phyloP scores from a whole-genome alignment of 2,888 invertebrate species.

The Scaeva pyrastri region DNA sequence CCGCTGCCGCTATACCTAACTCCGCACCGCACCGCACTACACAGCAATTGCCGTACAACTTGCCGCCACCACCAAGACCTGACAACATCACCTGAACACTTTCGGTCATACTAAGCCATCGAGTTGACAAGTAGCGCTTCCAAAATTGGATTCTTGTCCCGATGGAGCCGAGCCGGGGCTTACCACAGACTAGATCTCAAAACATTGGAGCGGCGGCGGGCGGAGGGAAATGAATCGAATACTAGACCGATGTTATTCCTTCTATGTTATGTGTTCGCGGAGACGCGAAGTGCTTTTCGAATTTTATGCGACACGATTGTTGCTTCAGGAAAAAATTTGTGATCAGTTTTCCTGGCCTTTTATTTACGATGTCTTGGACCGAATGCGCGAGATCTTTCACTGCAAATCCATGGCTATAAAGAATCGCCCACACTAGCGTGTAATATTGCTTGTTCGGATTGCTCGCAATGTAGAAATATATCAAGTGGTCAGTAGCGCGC shows the following conservation, averaged over 20 bases:
- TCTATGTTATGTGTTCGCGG: slow-evolving; percentile 64
- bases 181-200: slow-evolving; percentile 1
- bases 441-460: slow-evolving; percentile 77
- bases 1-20: not conserved
- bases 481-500: slow-evolving; percentile 77
- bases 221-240: not conserved
- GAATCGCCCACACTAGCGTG: slow-evolving; percentile 77
- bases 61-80: slow-evolving; percentile 44
- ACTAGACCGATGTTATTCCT: slow-evolving; percentile 55
- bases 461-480: slow-evolving; percentile 77
- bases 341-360: slow-evolving; percentile 74
- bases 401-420: slow-evolving; percentile 76
- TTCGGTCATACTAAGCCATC: slow-evolving; percentile 62
- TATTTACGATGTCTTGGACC: slow-evolving; percentile 75
- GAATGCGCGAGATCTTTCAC: slow-evolving; percentile 74
- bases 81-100: slow-evolving; percentile 72
- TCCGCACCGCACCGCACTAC: not conserved
- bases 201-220: not conserved
- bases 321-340: slow-evolving; percentile 67
- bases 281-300: slow-evolving; percentile 65
- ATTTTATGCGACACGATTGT: slow-evolving; percentile 76
- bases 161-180: slow-evolving; percentile 21
- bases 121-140: slow-evolving; percentile 74
- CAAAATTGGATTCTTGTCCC: slow-evolving; percentile 72
- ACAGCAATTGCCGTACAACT: not conserved